phyloP scores from a whole-genome alignment of 2,888 invertebrate species.

The Gortyna flavago region DNA sequence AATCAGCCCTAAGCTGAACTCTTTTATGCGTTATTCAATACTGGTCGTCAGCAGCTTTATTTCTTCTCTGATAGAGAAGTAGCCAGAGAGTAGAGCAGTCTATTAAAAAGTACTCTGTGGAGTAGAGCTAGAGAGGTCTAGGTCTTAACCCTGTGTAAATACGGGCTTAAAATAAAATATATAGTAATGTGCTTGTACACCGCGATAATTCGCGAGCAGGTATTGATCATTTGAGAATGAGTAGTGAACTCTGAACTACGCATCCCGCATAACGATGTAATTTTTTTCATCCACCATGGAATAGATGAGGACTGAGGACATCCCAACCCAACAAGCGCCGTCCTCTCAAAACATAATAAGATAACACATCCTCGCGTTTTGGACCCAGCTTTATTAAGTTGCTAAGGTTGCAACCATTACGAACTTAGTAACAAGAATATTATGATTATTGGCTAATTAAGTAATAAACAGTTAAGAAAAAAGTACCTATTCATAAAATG shows the following conservation, averaged over 20 bases:
- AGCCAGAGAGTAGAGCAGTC: not conserved
- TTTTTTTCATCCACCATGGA: not conserved
- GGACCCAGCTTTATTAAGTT: too few species aligned
- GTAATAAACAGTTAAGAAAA: conserved; percentile 10
- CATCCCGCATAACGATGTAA: too few species aligned
- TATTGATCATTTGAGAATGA: not conserved
- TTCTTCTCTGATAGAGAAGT: not conserved
- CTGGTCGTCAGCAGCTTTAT: not conserved
- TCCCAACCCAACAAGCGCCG: not conserved
- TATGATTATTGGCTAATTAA: not conserved
- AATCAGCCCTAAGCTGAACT: not conserved
- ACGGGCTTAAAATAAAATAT: not conserved
- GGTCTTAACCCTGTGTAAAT: not conserved
- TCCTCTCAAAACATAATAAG: not conserved
- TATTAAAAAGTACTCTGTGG: too few species aligned
- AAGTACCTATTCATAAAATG: conserved; percentile 1
- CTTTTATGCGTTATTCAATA: not conserved
- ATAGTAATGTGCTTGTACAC: not conserved
- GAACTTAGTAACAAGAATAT: not conserved
- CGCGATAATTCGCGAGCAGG: not conserved
- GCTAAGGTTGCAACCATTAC: not conserved
- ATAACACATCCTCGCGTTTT: not conserved
- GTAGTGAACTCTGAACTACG: not conserved
- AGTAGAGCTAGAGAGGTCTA: not conserved
- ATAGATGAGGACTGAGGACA: not conserved